Base-by-base conservation (phyloP, 2,888 invertebrate species). In the Norana najaformis region DNA sequence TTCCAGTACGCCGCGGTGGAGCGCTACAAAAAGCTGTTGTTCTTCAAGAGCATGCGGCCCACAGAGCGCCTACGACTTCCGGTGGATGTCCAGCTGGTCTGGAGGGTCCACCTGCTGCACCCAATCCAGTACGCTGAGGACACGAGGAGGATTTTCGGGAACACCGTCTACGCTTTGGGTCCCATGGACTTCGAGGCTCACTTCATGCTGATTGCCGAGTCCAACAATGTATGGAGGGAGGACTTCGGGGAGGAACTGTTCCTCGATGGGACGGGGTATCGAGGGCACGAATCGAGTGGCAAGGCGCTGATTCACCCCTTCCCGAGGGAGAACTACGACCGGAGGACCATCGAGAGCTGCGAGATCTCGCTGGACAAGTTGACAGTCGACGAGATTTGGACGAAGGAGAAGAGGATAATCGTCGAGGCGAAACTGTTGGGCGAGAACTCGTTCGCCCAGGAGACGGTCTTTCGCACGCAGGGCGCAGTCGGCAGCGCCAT, bases 71-170 rank as follows among this genome's bases (percentile, higher is more conserved):
- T 89, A 23, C 23, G 53, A 30, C 83, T 89, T 18, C 92, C 92
- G 23, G 53, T 88, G 20, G 92, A 92, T 88, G 47, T 92, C 88
- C 90, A 90, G 69, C 89, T 92, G 41, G 83, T 92, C 37, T 91
- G 92, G 91, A 36, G 91, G 41, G 88, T 91, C 16, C 92, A 92
- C 85, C 83, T 88, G 82, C 88, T 91, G 38, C 91, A 92, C 47
- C 92, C 91, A 30, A n/a, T 89, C 38, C 91, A 91, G n/a, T 92
- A 92, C 88, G 41, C 53, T 83, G 39, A 83, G n/a, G 91, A 91
- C 85, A 88, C 89, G 37, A 36, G 89, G 35, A 35, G 88, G 23
- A 36, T 90, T 36, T 53, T 91, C 83, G 88, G 91, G 41, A 36
- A 13, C 13, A 38, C 90, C 36, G 47, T 47, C 36, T 83, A 88